Percentiles rank a stretch among this genome's conserved stretches.
These are phyloP conservation scores for Andrena bucephala DNA, from an alignment of 2,888 invertebrate species.

Conservation along the genomic window DNA sequence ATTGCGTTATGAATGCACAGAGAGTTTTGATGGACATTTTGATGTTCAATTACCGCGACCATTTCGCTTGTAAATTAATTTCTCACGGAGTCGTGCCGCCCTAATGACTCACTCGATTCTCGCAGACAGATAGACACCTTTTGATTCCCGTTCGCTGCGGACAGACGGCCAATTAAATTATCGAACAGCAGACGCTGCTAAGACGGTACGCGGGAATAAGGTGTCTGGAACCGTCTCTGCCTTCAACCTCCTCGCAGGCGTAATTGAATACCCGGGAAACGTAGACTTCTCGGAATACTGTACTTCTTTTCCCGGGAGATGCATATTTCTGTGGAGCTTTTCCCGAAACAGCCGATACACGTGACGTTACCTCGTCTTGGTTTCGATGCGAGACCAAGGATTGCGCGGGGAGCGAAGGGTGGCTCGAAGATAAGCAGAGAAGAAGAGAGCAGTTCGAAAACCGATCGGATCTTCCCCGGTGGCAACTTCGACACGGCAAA, in stretches of 20 bases:
- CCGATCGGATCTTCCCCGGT: slow-evolving; percentile 48
- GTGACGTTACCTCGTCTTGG: not conserved
- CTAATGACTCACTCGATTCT: not conserved
- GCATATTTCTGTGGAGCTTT: not conserved
- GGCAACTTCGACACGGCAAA: slow-evolving; percentile 57
- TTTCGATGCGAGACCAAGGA: not conserved
- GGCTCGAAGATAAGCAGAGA: not conserved
- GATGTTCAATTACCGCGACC: slow-evolving; percentile 63
- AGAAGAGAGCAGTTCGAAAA: slow-evolving; percentile 17
- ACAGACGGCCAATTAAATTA: slow-evolving; percentile 48
- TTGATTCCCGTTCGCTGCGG: slow-evolving; percentile 16
- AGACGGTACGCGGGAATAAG: slow-evolving; percentile 14
- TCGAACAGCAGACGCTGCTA: not conserved
- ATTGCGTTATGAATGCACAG: slow-evolving; percentile 62
- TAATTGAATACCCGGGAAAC: slow-evolving; percentile 1
- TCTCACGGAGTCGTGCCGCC: slow-evolving; percentile 20
- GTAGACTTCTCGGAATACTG: not conserved
- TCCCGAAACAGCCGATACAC: not conserved
- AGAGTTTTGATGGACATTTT: slow-evolving; percentile 66
- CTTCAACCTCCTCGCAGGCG: not conserved
- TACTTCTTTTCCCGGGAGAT: not conserved
- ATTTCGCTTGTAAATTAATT: slow-evolving; percentile 62
- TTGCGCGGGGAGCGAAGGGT: not conserved
- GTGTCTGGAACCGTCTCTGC: not conserved
- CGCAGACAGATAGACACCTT: slow-evolving; percentile 44